Base-by-base conservation (phyloP, 2,888 invertebrate genomes). In the Chaetoderma sp. region DNA sequence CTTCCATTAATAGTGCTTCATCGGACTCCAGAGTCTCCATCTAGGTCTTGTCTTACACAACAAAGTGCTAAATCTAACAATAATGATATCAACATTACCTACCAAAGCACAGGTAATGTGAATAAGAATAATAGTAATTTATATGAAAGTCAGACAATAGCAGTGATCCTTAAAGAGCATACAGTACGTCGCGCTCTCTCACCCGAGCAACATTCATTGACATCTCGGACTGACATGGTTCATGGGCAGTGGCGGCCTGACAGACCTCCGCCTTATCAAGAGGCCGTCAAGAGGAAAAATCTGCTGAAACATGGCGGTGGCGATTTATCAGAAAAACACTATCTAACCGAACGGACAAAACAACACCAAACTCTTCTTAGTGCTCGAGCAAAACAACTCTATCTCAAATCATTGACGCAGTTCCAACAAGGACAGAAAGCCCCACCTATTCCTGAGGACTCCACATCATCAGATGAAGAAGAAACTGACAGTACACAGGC, bases 261-360 rank as follows among this genome's bases (percentile, higher is more conserved):
- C 21, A 67, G 73, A 23, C 83, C 82, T 5, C 82, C 83, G 28
- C 74, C 77, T n/a, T 83, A 83, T 61, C 69, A 75, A 5, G 80
- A 81, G 58, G 83, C 84, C 16, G 52, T 83, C 27, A 73, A 79
- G 21, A 67, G 84, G 52, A 80, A 78, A 55, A 71, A 65, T 54
- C 61, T 77, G 59, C 57, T 80, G 10, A 68, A 76, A 57, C 69
- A 73, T 27, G 76, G 76, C 27, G 65, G 65, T 21, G 79, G 78
- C 27, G 65, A 58, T 27, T 68, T 70, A 44, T 66, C 63, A 49
- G 81, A 83, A 63, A 74, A 72, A 45, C 73, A 74, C 58, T n/a
- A n/a, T n/a, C n/a, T n/a, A n/a, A n/a, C n/a, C n/a, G n/a, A n/a
- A n/a, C n/a, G n/a, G n/a, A n/a, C n/a, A n/a, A n/a, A n/a, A n/a